Evolutionary conservation across 2,888 invertebrate species (phyloP), one percentile per base, ranked within the genome.

Genomic region (Lasioglossum leucozonium): DNA sequence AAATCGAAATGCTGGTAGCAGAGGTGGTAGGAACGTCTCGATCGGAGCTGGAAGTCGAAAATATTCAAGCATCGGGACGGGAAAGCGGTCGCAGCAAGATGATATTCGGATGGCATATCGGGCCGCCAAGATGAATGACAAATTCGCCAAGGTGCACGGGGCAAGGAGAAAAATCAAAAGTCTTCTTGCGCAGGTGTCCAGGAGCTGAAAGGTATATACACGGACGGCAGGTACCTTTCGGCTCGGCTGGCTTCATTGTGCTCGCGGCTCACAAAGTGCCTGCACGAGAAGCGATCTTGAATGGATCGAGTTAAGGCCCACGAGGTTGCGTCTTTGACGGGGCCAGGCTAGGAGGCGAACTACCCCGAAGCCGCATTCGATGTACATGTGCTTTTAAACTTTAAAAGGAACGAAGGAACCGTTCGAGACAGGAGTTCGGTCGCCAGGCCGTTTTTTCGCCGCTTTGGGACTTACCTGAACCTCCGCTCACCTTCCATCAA

Each of bases 131-230:
- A 84, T 84, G 84, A 90, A 91, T 84, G 87, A 88, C 84, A 90
- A 91, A 90, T 91, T 91, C 84, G 90, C 87, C 90, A 85, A 88
- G 89, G 88, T 85, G 86, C 73, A 84, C 30, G 88, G 89, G 89
- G 92, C 91, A 91, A 78, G 92, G 90, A 91, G 90, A 92, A 92
- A 92, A 93, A 93, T 94, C 93, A 93, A 93, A 94, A 93, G 93
- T 93, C 93, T 93, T 72, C 87, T 85, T 79, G 89, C 91, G 94
- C 94, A 94, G 94, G 94, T 94, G 94, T 93, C 89, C 92, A 87
- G 84, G 89, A 87, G 86, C 84, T 87, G 76, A 87, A 88, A 90
- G 89, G 91, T 91, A 89, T 90, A 90, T 88, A 89, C 80, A 89
- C 84, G 86, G 85, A 87, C 89, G 91, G 91, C 93, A 93, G 93